A percentile compares a stretch with the other conserved stretches of the same genome.
Conservation (phyloP, 2,888 invertebrate genomes). For the Serrognathus titanus region DNA sequence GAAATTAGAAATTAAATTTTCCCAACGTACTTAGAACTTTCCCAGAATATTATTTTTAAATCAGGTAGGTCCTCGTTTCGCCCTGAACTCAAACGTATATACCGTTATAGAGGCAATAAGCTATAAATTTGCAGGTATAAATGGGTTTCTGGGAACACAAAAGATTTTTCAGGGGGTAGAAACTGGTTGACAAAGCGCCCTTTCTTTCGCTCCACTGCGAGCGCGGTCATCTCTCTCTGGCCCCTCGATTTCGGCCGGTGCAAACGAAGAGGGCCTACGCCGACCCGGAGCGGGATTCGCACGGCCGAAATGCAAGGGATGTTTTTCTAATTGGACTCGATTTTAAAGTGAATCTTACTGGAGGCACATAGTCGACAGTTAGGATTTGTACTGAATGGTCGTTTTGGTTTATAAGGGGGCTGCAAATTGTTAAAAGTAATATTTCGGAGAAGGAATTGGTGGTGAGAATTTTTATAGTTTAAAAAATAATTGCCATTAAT, state of each 20-base stretch:
- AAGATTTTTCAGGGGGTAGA: slow-evolving; percentile 11
- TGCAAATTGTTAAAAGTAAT: too few relatives aligned
- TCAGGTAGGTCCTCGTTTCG: background rate
- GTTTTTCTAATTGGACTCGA: slow-evolving; percentile 15
- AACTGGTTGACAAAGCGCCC: slow-evolving; percentile 14
- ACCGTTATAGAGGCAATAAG: slow-evolving; percentile 9
- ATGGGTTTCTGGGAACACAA: slow-evolving; percentile 17
- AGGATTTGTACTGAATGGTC: too few relatives aligned
- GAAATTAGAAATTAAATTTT: background rate
- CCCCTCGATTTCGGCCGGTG: background rate
- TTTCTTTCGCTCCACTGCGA: background rate
- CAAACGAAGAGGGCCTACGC: background rate
- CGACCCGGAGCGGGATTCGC: background rate
- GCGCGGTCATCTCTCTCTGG: background rate
- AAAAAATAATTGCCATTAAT: too few relatives aligned
- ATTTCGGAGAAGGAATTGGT: too few relatives aligned
- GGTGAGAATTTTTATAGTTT: too few relatives aligned
- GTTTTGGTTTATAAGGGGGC: too few relatives aligned
- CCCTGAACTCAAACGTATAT: background rate
- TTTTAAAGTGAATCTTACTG: slow-evolving; percentile 12
- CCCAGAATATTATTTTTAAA: background rate
- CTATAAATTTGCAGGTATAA: slow-evolving; percentile 39
- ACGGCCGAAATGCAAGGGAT: slow-evolving; percentile 1
- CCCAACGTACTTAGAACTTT: background rate
- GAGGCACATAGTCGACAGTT: background rate